Base-by-base conservation (phyloP, 2,113 vertebrate species). In the Triplophysa tibetana region DNA sequence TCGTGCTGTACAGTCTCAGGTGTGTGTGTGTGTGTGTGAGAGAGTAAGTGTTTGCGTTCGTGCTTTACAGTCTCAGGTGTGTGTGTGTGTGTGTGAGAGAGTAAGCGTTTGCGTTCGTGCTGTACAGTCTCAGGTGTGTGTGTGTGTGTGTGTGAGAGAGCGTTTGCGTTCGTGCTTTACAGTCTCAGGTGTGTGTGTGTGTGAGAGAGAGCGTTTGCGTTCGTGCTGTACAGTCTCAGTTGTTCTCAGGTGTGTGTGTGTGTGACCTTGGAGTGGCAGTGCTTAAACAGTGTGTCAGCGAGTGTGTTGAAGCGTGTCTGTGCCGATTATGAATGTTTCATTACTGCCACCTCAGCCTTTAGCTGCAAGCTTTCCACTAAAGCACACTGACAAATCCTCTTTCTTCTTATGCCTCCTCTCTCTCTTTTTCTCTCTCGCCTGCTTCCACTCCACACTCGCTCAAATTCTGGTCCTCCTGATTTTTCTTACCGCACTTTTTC, bases 291-390 rank as follows among this genome's bases (percentile, higher is more conserved):
- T 86, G 88, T 90, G 87, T 92, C 89, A 93, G 90, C 89, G 86
- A 75, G 91, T 91, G 85, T 90, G 88, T 90, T 89, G 89, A 90
- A 91, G 93, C 92, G 91, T 94, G 89, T 87, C 88, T 86, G 88
- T 87, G 88, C 91, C 93, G 93, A 95, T 94, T 94, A 93, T 90
- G 92, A 93, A 87, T 91, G 89, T 92, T 94, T 95, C 93, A 94
- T 93, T 93, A 93, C 92, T 88, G 89, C 89, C 91, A 92, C 90
- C 85, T 84, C 90, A 89, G 90, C 91, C 89, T 85, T 89, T 87
- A 90, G 89, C 78, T 86, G 90, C 90, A 75, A 80, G 80, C 77
- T 84, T 86, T 85, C 82, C 83, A 84, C 82, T 81, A 83, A 86
- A 86, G 82, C 79, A 79, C 82, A 86, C 84, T 81, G 91, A 94